Evolutionary conservation across 2,113 vertebrate genomes (phyloP), one percentile per base, ranked within the genome.

Genomic region (Girardinichthys multiradiatus): DNA sequence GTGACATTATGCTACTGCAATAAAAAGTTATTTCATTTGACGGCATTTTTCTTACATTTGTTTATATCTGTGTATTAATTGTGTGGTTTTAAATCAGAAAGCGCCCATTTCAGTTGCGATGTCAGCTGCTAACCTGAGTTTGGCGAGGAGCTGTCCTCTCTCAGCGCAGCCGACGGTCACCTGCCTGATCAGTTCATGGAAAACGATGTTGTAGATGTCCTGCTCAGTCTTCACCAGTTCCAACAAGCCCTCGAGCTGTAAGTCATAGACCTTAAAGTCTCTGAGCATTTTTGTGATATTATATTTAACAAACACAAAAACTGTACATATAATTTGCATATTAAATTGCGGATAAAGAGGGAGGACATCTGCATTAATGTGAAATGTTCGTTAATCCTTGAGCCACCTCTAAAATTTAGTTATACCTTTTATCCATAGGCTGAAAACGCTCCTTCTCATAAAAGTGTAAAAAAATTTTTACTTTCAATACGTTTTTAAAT

Each of bases 121-220:
- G 33, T 26, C 33, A 6, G 28, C 57, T 54, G 27, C 89, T 79
- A 54, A 97, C 96, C 97, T 96, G 93, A 98, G 92, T 86, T 95
- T 97, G 9, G 95, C 95, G 5, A 98, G 94, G 29, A 98, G 94
- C 72, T 96, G 92, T 82, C 96, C 96, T 90, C 96, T 94, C 74
- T 98, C 97, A 13, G 82, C 79, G 76, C 97, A 97, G 68, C 93
- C 94, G 80, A 98, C 94, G 2, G 93, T 96, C 89, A 98, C 95
- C 89, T 98, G 97, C 51, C 95, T 92, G 88, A 98, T 98, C 73
- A 98, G 72, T 61, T 98, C 95, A 70, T 97, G 96, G 87, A 97
- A 98, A 48, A 97, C 80, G 0, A 95, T 89, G 77, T 96, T 97
- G 89, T 97, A 98, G 90, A 96, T 96, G 65, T 92, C 95, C 91